Evolutionary conservation across 2,797 vertebrate genomes (phyloP).

Genomic region (Pygocentrus nattereri): DNA sequence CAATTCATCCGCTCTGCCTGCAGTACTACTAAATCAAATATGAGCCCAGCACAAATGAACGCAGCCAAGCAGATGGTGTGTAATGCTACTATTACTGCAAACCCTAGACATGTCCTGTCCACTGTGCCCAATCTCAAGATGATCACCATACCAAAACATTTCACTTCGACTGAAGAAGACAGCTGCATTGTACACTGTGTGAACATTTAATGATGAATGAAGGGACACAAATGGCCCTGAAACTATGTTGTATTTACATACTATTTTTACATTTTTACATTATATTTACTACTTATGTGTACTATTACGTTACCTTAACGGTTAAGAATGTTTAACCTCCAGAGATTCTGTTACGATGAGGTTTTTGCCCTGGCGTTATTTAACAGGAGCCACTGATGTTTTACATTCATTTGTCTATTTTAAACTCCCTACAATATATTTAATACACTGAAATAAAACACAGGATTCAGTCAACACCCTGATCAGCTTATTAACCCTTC

Average conservation of each 20-base stretch:
- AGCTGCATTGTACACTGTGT: not conserved
- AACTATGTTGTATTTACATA: no score
- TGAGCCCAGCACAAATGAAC: constrained; percentile 24
- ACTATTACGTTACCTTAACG: not conserved
- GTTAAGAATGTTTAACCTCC: no score
- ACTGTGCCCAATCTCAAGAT: not conserved
- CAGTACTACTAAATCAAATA: constrained; percentile 33
- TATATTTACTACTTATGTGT: no score
- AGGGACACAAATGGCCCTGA: not conserved
- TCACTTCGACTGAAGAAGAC: not conserved
- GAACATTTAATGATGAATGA: not conserved
- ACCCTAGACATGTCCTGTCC: not conserved
- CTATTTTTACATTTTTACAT: no score
- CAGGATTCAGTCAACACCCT: not conserved
- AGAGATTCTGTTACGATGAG: not conserved
- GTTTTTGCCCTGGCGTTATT: no score
- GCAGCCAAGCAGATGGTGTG: constrained; percentile 25
- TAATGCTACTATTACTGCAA: not conserved
- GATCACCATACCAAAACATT: not conserved
- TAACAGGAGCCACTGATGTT: not conserved
- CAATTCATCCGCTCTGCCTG: constrained; percentile 34
- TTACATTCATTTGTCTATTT: no score
- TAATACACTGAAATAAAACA: not conserved
- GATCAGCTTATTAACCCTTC: not conserved
- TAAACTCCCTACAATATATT: no score